These are phyloP conservation scores for Heliconius aoede DNA, from an alignment of 2,888 invertebrate species.

Conservation along the genomic window DNA sequence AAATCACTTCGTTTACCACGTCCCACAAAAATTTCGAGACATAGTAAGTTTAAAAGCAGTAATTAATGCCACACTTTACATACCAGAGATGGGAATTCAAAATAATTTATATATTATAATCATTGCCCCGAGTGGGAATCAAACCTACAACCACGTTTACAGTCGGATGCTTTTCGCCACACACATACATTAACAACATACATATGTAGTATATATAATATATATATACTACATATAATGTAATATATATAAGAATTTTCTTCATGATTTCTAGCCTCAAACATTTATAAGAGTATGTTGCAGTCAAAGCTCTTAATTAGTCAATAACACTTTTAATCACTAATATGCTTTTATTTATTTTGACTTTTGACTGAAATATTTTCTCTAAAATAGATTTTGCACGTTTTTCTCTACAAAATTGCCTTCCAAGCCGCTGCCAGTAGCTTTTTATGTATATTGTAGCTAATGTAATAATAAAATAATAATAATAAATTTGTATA, in stretches of 20 bases:
- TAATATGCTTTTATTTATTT: too few species aligned
- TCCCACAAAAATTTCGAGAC: neutral
- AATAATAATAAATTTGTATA: too few species aligned
- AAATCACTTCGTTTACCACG: neutral
- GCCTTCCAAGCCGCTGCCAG: too few species aligned
- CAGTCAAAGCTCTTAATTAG: neutral
- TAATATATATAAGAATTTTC: slow-evolving; percentile 5
- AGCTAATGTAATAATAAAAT: too few species aligned
- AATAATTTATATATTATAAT: neutral
- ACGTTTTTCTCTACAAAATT: too few species aligned
- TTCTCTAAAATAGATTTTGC: too few species aligned
- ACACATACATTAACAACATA: neutral
- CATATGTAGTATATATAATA: neutral
- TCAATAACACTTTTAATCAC: neutral
- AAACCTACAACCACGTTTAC: neutral
- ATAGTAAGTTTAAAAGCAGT: neutral
- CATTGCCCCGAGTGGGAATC: neutral
- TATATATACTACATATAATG: too few species aligned
- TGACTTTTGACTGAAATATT: too few species aligned
- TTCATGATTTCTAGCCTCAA: neutral
- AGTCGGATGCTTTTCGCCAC: neutral
- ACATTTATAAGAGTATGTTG: neutral
- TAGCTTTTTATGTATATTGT: too few species aligned
- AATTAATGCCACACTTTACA: neutral
- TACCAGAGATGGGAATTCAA: neutral